A percentile compares a stretch with the other conserved stretches of the same genome.
These are phyloP conservation scores for Pristiophorus japonicus DNA, from an alignment of 2,113 vertebrate species.

Conservation along the genomic window DNA sequence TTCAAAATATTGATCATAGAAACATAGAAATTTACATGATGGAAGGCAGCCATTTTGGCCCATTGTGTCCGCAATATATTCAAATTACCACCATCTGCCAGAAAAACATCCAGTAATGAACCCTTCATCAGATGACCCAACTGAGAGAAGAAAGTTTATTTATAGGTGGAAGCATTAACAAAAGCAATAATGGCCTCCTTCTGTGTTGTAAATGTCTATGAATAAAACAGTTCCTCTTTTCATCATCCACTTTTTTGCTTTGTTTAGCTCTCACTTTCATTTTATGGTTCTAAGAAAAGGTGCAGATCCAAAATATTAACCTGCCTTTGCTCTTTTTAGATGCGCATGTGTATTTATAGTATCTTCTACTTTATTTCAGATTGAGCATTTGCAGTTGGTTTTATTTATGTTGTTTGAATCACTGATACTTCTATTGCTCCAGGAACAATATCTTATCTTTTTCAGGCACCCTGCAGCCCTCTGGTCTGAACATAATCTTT, in stretches of 20 bases:
- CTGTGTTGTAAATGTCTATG: too few species aligned
- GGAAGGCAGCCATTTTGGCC: too few species aligned
- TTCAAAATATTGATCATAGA: neutral
- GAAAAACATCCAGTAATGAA: neutral
- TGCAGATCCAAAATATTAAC: neutral
- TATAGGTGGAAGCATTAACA: neutral
- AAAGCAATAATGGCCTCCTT: neutral
- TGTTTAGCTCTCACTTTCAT: neutral
- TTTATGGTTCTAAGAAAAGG: neutral
- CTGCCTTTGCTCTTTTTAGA: neutral
- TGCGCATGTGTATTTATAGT: neutral
- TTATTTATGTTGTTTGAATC: too few species aligned
- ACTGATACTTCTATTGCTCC: too few species aligned
- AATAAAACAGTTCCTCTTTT: neutral
- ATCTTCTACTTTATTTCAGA: neutral
- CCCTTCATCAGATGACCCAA: neutral
- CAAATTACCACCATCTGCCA: neutral
- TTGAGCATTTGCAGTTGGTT: too few species aligned
- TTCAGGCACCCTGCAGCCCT: too few species aligned
- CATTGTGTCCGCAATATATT: too few species aligned
- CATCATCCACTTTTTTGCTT: neutral
- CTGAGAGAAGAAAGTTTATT: neutral
- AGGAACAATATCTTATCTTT: too few species aligned
- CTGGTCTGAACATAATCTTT: too few species aligned
- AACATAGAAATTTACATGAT: too few species aligned